Evolutionary conservation across 2,797 vertebrate species (phyloP), one percentile per base, ranked within the genome.

Genomic region (Epinephelus coioides): DNA sequence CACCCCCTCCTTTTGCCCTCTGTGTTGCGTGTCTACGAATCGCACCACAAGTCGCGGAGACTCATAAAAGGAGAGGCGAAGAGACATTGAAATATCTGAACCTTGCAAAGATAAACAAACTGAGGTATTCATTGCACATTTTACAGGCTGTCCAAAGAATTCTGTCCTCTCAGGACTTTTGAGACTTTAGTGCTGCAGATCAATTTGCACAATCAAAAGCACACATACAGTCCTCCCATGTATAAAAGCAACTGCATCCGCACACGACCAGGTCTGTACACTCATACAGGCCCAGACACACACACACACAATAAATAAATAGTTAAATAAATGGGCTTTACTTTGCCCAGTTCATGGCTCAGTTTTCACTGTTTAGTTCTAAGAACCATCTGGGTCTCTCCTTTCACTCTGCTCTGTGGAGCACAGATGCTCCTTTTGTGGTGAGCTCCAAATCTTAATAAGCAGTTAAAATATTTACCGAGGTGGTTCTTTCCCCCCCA

Each of bases 381-480:
- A 93, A 93, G 94, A 96, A 96, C 95, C 97, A 97, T 98, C 97
- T 98, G 98, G 96, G 96, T 96, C 90, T 94, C 86, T 93, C 94
- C 92, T 95, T 96, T 96, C 96, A 95, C 92, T 90, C 91, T 87
- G 94, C 93, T 94, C 94, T 88, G 92, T 95, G 94, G 86, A 95
- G 96, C 97, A 96, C 97, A 98, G 97, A 99, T 98, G 98, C 96
- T 96, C 89, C 97, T 96, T 97, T 99, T 99, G 98, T 99, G 95
- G 94, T 91, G 95, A 85, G 92, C 96, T 95, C 90, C 94, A 96
- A 94, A 97, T 98, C 97, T 97, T 98, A 98, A 96, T 98, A 99
- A 98, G 98, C 97, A 98, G 97, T 98, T 98, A 99, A 99, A 98
- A 98, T 99, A 98, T 99, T 99, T 99, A 98, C 97, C 91, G 95